Base-by-base conservation (phyloP, 2,888 invertebrate species). In the Hydrotaea cyrtoneurina region DNA sequence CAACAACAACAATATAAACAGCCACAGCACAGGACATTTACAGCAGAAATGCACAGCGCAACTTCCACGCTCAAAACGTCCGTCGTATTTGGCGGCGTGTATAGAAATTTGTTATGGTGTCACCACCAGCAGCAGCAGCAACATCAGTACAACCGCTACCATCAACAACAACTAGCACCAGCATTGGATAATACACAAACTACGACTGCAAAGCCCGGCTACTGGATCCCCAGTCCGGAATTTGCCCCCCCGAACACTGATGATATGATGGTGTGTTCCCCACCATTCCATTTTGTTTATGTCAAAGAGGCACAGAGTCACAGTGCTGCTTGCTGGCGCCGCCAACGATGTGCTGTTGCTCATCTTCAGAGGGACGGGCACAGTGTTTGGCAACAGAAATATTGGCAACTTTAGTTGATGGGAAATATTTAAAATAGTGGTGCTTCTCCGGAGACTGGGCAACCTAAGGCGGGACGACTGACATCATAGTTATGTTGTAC, bases 71-170 rank as follows among this genome's bases (percentile, higher is more conserved):
- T 7, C 31, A 43, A 39, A 66, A 26, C 15, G 43, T 43, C 43
- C 43, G 31, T 59, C 46, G 50, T 77, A 36, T 64, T 75, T 46
- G 46, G 19, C 5, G 53, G 17, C n/a, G 19, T n/a, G 72, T 31
- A 80, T 39, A 43, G 19, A 73, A n/a, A 64, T 64, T 72, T 75
- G 50, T 50, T 78, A 59, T 78, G 57, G 78, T 78, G 84, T 81
- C 84, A 84, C 73, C 21, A 43, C 2, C 73, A 73, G 73, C 57
- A 73, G 43, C 13, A 66, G 17, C 39, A 43, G 19, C 43, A 66
- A 5, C 62, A 36, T 1, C 11, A 31, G 2, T 7, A 50, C 50
- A 8, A 13, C 43, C 15, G 43, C 43, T 43, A 50, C 15, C 8
- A 8, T 21, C 55, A 55, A 21, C 55, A 55, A 23, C 55, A 55